Conservation (phyloP, 2,797 vertebrate species). For the Triplophysa bombifrons region DNA sequence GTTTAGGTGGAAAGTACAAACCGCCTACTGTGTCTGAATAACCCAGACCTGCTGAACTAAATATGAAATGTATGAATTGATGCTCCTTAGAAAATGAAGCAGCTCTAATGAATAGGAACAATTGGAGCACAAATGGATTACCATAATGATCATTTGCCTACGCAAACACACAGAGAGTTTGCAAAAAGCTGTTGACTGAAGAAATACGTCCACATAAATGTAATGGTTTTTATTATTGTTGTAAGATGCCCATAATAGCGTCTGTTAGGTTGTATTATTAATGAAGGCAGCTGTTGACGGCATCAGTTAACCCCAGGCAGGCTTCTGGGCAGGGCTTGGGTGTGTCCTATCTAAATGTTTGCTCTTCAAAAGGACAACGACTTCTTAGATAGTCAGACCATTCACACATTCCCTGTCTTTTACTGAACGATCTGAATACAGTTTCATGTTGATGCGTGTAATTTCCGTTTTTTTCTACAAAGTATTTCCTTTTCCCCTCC, state of each 20-base stretch:
- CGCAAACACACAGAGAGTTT: not conserved
- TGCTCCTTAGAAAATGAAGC: not conserved
- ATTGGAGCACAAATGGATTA: slow-evolving; percentile 14
- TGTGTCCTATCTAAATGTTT: slow-evolving; percentile 31
- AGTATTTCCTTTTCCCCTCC: slow-evolving; percentile 44
- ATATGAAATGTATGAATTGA: slow-evolving; percentile 10
- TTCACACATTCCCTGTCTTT: not conserved
- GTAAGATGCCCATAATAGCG: slow-evolving; percentile 9
- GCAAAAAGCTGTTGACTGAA: slow-evolving; percentile 6
- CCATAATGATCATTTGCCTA: not conserved
- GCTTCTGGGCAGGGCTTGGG: slow-evolving; percentile 1
- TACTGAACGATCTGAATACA: not conserved
- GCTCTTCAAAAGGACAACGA: slow-evolving; percentile 17
- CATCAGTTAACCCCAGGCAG: not conserved
- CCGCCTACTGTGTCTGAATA: slow-evolving; percentile 4
- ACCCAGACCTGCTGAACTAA: not conserved
- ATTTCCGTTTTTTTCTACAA: slow-evolving; percentile 15
- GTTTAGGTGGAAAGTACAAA: slow-evolving; percentile 14
- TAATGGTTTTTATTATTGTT: not conserved
- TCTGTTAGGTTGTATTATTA: slow-evolving; percentile 37
- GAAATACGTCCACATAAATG: not conserved
- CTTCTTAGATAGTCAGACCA: slow-evolving; percentile 22
- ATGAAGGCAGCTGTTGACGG: slow-evolving; percentile 34
- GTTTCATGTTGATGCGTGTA: slow-evolving; percentile 8
- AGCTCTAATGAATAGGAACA: not conserved